These are phyloP conservation scores for Amblyjoppa proteus DNA, from an alignment of 2,888 invertebrate species.

Conservation along the genomic window DNA sequence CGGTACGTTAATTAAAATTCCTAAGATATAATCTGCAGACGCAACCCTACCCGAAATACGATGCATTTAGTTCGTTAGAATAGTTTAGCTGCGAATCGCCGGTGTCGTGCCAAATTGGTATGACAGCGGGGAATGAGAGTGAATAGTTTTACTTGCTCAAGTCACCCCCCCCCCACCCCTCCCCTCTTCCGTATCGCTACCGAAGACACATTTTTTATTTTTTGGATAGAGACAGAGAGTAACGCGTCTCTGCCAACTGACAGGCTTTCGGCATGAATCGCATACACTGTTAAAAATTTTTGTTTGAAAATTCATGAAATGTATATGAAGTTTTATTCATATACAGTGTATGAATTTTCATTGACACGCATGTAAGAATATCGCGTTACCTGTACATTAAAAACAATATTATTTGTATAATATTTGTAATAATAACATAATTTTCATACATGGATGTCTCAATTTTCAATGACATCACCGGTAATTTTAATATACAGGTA, in stretches of 20 bases:
- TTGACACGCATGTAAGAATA: too few species aligned
- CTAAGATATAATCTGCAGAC: background rate
- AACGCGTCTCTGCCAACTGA: background rate
- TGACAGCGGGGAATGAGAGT: slow-evolving; percentile 29
- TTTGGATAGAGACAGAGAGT: slow-evolving; percentile 38
- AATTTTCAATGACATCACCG: too few species aligned
- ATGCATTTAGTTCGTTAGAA: background rate
- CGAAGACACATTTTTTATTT: slow-evolving; percentile 45
- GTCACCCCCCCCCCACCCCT: slow-evolving; percentile 8
- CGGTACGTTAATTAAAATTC: background rate
- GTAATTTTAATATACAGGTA: too few species aligned
- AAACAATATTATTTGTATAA: too few species aligned
- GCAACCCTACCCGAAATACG: background rate
- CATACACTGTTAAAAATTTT: too few species aligned
- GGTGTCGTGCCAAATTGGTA: slow-evolving; percentile 47
- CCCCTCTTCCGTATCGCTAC: background rate
- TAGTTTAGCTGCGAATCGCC: background rate
- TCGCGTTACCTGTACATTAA: too few species aligned
- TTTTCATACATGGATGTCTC: too few species aligned
- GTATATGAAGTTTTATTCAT: too few species aligned
- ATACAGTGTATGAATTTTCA: too few species aligned
- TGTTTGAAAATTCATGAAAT: too few species aligned
- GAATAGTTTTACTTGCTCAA: slow-evolving; percentile 43
- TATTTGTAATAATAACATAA: too few species aligned
- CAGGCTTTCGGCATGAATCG: too few species aligned